phyloP scores from a whole-genome alignment of 1,140 invertebrate genomes.

The Diorhabda elongata region DNA sequence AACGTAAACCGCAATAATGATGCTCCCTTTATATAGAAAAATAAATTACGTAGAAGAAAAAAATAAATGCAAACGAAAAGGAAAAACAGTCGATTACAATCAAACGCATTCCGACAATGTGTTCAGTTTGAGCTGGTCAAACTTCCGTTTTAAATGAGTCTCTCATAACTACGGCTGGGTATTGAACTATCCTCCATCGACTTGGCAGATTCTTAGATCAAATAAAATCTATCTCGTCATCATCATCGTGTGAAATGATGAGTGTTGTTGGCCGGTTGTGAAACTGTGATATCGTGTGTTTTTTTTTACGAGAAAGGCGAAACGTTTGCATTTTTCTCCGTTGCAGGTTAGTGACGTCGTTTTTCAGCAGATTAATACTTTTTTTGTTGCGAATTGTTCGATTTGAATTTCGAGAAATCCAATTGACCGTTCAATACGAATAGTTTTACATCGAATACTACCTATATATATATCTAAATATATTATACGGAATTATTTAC shows the following conservation, averaged over 20 bases:
- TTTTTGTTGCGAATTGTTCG: not conserved
- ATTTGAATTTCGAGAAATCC: not conserved
- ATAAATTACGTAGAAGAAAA: conserved; percentile 6
- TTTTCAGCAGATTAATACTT: not conserved
- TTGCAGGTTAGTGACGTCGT: not conserved
- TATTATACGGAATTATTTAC: not conserved
- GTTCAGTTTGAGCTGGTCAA: conserved; percentile 12
- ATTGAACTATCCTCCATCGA: conserved; percentile 15
- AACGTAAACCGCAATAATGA: not conserved
- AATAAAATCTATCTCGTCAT: conserved; percentile 7
- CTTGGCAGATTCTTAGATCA: conserved; percentile 16
- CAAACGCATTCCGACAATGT: conserved; percentile 16
- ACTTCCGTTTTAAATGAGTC: conserved; percentile 10
- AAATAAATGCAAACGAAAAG: conserved; percentile 5
- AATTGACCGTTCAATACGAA: not conserved
- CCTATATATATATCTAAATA: not conserved
- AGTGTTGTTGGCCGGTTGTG: conserved; percentile 11
- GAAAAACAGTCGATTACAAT: not conserved
- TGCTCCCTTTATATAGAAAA: not conserved
- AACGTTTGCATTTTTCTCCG: not conserved
- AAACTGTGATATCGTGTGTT: not conserved
- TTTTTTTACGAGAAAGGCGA: not conserved
- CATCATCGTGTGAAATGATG: conserved; percentile 14
- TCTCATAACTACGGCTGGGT: conserved; percentile 9
- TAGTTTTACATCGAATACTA: not conserved